phyloP scores from a whole-genome alignment of 2,113 vertebrate species.

The Pangasianodon gigas region DNA sequence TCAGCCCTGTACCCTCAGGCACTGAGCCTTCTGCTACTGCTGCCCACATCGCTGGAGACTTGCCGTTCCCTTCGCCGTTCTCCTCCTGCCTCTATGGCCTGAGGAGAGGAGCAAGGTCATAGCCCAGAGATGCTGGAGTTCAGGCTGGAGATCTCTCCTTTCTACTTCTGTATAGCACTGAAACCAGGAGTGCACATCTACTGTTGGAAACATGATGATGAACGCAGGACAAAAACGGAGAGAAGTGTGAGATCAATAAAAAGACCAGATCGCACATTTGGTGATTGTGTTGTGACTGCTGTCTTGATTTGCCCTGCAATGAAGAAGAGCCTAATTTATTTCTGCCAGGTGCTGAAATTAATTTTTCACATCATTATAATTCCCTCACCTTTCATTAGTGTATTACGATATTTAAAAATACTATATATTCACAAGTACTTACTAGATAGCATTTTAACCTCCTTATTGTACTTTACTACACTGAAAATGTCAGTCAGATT shows the following conservation, averaged over 20 bases:
- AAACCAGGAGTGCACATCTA: conserved; percentile 14
- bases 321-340: background rate
- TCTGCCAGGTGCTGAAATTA: background rate
- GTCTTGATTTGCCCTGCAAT: background rate
- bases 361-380: background rate
- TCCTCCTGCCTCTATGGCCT: conserved; percentile 38
- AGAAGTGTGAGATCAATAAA: background rate
- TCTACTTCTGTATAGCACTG: background rate
- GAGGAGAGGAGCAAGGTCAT: conserved; percentile 51
- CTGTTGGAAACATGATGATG: background rate
- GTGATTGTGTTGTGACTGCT: background rate
- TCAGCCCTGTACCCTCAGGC: conserved; percentile 51
- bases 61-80: conserved; percentile 19
- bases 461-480: background rate
- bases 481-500: background rate
- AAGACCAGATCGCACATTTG: background rate
- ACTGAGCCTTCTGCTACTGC: conserved; percentile 40
- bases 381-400: background rate
- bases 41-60: conserved; percentile 40
- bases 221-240: background rate
- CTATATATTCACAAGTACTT: background rate
- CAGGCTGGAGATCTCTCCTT: conserved; percentile 10
- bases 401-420: background rate
- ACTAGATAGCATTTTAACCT: background rate
- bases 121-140: conserved; percentile 32